A percentile compares a stretch with the other conserved stretches of the same genome.
phyloP scores from a whole-genome alignment of 2,888 invertebrate species.

The Salticus scenicus region DNA sequence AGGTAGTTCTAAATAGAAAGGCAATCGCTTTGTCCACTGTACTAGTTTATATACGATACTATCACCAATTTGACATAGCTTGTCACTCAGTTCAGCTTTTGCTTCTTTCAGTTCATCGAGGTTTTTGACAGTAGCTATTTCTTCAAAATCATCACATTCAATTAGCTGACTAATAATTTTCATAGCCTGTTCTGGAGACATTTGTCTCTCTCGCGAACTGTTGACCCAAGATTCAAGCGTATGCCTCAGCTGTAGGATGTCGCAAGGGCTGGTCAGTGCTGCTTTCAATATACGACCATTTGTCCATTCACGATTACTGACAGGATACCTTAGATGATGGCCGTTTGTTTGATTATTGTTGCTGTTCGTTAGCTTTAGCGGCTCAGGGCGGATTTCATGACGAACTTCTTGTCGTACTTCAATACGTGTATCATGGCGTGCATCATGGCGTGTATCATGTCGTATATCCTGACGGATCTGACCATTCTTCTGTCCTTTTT shows the following conservation, averaged over 20 bases:
- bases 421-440: too few species aligned
- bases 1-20: constrained; percentile 96
- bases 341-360: constrained; percentile 9
- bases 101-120: constrained; percentile 92
- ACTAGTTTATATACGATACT: constrained; percentile 98
- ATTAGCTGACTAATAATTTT: constrained; percentile 94
- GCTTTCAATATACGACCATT: constrained; percentile 95
- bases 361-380: constrained; percentile 6
- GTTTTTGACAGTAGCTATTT: constrained; percentile 93
- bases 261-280: constrained; percentile 94
- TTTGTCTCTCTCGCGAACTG: constrained; percentile 84
- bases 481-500: constrained; percentile 80
- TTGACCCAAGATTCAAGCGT: constrained; percentile 91
- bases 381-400: constrained; percentile 24
- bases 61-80: constrained; percentile 96
- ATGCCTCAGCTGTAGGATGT: constrained; percentile 82
- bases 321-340: constrained; percentile 28
- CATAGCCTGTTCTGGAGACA: constrained; percentile 86
- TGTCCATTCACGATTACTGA: constrained; percentile 79
- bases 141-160: constrained; percentile 97
- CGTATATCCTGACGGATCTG: too few species aligned
- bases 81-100: constrained; percentile 86
- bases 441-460: too few species aligned
- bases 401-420: too few species aligned
- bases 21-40: constrained; percentile 98